A percentile compares a stretch with the other conserved stretches of the same genome.
Conservation (phyloP, 92 coral and sea anemone genomes). For the Hydrozoanthus gracilis region DNA sequence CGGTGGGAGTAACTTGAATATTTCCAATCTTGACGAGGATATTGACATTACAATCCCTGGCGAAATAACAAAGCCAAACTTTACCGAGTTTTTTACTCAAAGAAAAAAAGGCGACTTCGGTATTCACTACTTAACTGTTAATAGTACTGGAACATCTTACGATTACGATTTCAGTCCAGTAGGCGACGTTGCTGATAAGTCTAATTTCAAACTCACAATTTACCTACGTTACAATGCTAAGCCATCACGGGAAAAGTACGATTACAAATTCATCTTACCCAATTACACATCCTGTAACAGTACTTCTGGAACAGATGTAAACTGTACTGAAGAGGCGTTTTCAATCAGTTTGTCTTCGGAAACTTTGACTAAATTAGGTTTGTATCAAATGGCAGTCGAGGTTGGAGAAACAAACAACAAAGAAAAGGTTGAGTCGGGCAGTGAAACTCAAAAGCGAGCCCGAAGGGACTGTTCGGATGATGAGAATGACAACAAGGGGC, state of each 20-base stretch:
- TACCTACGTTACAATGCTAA: slow-evolving; percentile 31
- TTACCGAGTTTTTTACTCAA: slow-evolving; percentile 34
- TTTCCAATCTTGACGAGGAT: slow-evolving; percentile 35
- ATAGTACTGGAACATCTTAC: slow-evolving; percentile 28
- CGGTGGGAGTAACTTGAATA: slow-evolving; percentile 1
- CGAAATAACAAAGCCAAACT: slow-evolving; percentile 9
- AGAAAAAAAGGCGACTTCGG: slow-evolving; percentile 10
- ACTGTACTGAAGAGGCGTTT: slow-evolving; percentile 30
- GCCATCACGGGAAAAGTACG: slow-evolving; percentile 10
- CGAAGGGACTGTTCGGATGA: slow-evolving; percentile 19
- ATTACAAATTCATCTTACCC: slow-evolving; percentile 10
- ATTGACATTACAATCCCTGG: slow-evolving; percentile 40
- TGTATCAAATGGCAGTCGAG: slow-evolving; percentile 18
- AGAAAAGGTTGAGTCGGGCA: not conserved
- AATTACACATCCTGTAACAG: slow-evolving; percentile 24
- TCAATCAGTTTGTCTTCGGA: slow-evolving; percentile 13
- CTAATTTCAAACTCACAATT: not conserved
- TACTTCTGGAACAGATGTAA: not conserved
- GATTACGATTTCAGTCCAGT: slow-evolving; percentile 13
- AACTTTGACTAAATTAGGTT: slow-evolving; percentile 21
- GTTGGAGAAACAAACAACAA: not conserved
- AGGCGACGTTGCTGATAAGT: not conserved
- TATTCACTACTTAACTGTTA: slow-evolving; percentile 11
- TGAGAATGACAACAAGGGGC: not conserved
- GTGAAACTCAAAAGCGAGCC: slow-evolving; percentile 11